Evolutionary conservation across 2,888 invertebrate species (phyloP), one percentile per base, ranked within the genome.

Genomic region (Coenonympha glycerion): DNA sequence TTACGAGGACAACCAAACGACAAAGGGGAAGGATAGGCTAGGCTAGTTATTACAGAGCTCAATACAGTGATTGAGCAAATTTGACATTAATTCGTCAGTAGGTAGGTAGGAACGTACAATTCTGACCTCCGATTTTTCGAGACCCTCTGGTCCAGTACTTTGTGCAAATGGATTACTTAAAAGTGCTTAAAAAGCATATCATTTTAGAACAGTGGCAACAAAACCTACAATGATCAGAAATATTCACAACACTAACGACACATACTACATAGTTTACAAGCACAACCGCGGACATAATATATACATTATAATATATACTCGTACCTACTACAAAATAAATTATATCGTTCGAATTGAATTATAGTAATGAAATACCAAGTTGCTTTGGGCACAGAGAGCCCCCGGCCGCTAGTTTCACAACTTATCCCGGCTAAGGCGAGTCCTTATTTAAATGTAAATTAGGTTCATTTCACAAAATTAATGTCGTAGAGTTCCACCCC

Each of bases 391-490:
- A 71, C 64, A 74, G 70, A 71, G 73, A 69, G 85, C 80, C 79
- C 77, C 82, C 68, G 82, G 84, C 79, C 76, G 73, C 83, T 87
- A 87, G 87, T 87, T 87, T 84, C 81, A 71, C 86, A 87, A 87
- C 85, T 87, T 87, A 87, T 87, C 86, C 86, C 79, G 68, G 70
- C 85, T 86, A 87, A 87, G 86, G 87, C 87, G 69, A 85, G 82
- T 90, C 92, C 92, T 93, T 93, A 93, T 93, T 93, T 93, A 93
- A 92, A 93, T 93, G 92, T 91, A 93, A 93, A 93, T 93, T 92
- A 93, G 93, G 92, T 93, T 93, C 92, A 92, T 93, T 92, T 92
- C 92, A 91, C 91, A 91, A 92, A 92, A 92, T 92, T 92, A 92
- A 93, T 93, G 92, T 91, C 91, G 87, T 84, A 76, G 80, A 83